Conservation (phyloP, 2,113 vertebrate species). For the Stegastes partitus region DNA sequence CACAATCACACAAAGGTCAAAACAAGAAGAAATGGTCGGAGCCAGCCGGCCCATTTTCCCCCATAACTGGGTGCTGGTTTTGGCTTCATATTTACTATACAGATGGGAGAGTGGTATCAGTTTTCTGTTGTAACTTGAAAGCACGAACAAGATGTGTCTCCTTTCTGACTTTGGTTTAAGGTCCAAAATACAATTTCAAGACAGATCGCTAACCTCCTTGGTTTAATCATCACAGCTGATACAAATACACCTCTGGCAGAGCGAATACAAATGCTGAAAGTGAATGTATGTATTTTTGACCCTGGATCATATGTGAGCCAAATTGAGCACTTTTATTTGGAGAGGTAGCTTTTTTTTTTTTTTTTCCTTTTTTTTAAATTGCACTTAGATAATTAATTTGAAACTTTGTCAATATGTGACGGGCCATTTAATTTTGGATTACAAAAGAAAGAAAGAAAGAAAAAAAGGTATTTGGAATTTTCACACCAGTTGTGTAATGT, state of each 20-base stretch:
- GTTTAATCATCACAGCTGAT: not conserved
- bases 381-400: conserved; percentile 21
- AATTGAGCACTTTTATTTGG: conserved; percentile 46
- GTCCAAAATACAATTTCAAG: conserved; percentile 2
- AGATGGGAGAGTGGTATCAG: not conserved
- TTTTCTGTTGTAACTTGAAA: not conserved
- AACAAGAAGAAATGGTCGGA: conserved; percentile 1
- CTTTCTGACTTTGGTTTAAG: conserved; percentile 8
- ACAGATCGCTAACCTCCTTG: not conserved
- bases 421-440: conserved; percentile 22
- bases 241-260: conserved; percentile 27
- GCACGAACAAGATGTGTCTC: not conserved
- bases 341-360: not conserved
- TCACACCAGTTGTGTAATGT: conserved; percentile 39
- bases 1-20: not conserved
- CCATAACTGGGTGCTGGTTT: not conserved
- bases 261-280: conserved; percentile 34
- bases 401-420: conserved; percentile 39
- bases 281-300: conserved; percentile 11
- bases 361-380: not conserved
- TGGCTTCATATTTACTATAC: not conserved
- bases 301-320: conserved; percentile 49
- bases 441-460: not conserved
- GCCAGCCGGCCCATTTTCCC: not conserved
- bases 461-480: not conserved